A percentile compares a stretch with the other conserved stretches of the same genome.
These are phyloP conservation scores for Phrynocephalus vlangalii DNA, from an alignment of 2,797 vertebrate species.

Conservation along the genomic window DNA sequence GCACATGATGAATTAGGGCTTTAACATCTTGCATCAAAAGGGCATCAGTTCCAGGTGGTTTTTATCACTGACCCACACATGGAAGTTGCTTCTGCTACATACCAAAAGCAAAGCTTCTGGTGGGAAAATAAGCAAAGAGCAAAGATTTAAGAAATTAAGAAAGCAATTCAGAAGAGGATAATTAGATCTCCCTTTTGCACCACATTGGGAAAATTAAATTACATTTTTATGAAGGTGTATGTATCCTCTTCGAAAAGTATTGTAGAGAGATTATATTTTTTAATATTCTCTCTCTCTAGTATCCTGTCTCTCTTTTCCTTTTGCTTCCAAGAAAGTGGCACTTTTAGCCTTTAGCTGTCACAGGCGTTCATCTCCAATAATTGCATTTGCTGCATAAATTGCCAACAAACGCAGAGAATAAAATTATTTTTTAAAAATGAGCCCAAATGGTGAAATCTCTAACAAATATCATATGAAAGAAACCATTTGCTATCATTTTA, in stretches of 20 bases:
- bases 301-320: constrained; percentile 46
- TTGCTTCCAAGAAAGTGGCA: constrained; percentile 72
- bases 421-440: constrained; percentile 79
- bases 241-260: constrained; percentile 70
- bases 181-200: constrained; percentile 78
- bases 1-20: background rate
- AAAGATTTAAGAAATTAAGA: constrained; percentile 76
- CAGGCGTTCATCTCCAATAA: constrained; percentile 77
- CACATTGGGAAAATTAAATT: constrained; percentile 80
- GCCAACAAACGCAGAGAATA: constrained; percentile 71
- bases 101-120: constrained; percentile 53
- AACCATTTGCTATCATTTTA: constrained; percentile 63
- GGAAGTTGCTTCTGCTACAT: constrained; percentile 48
- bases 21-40: constrained; percentile 12
- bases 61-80: constrained; percentile 48
- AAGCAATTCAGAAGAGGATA: constrained; percentile 77
- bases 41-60: constrained; percentile 27
- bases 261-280: constrained; percentile 74
- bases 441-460: constrained; percentile 67
- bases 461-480: constrained; percentile 66
- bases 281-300: constrained; percentile 66
- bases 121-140: constrained; percentile 71
- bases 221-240: constrained; percentile 77
- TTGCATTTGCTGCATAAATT: constrained; percentile 77
- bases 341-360: constrained; percentile 75